phyloP scores from a whole-genome alignment of 2,113 vertebrate genomes.

The Bubo scandiacus region DNA sequence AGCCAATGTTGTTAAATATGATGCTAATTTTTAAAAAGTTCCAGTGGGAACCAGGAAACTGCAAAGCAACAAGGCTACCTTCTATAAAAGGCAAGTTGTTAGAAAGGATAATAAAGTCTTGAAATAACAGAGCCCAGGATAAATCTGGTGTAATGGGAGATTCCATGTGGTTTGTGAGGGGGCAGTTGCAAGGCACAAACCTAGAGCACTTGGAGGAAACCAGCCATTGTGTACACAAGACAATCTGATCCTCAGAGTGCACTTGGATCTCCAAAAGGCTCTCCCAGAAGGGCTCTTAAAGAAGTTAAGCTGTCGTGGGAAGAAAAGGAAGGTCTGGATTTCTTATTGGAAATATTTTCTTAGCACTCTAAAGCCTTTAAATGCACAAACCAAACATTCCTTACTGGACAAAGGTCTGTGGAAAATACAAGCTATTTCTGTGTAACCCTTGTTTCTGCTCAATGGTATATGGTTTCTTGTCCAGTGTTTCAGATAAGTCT shows the following conservation, averaged over 20 bases:
- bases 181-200: not conserved
- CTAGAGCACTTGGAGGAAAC: not conserved
- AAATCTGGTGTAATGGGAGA: not conserved
- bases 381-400: conserved; percentile 25
- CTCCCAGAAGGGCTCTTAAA: conserved; percentile 49
- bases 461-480: not conserved
- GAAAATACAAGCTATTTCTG: not conserved
- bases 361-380: conserved; percentile 34
- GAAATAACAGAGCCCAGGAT: conserved; percentile 17
- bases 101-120: conserved; percentile 23
- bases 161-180: not conserved
- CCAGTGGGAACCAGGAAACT: conserved; percentile 55
- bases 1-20: not conserved
- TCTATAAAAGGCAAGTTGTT: conserved; percentile 55
- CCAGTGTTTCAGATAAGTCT: not conserved
- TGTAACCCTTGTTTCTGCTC: not conserved
- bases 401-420: not conserved
- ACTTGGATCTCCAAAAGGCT: not conserved
- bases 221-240: conserved; percentile 9
- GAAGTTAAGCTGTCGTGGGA: conserved; percentile 51
- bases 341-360: conserved; percentile 31
- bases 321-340: conserved; percentile 36
- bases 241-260: not conserved
- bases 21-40: conserved; percentile 20
- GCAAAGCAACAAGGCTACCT: not conserved